These are phyloP conservation scores for Forbesichthys papilliferus DNA, from an alignment of 2,113 vertebrate species.

Conservation along the genomic window DNA sequence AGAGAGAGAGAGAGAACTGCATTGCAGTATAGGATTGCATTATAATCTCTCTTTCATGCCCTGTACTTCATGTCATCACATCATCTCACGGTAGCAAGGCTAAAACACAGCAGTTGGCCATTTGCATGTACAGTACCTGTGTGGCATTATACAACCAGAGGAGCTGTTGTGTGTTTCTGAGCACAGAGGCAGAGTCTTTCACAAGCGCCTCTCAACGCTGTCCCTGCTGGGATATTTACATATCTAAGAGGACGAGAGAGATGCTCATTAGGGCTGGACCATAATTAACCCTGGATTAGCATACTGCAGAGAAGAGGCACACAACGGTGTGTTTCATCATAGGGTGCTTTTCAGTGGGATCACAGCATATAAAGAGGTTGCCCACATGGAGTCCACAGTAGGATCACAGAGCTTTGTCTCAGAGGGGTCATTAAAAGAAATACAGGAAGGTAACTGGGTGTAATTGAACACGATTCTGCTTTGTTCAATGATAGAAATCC, in stretches of 20 bases:
- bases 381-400: slow-evolving; percentile 26
- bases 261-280: slow-evolving; percentile 64
- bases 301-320: slow-evolving; percentile 65
- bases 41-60: slow-evolving; percentile 7
- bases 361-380: background rate
- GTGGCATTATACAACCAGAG: slow-evolving; percentile 1
- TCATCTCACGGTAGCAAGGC: background rate
- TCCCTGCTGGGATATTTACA: slow-evolving; percentile 65
- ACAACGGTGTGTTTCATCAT: slow-evolving; percentile 71
- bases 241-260: slow-evolving; percentile 65
- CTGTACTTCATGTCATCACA: background rate
- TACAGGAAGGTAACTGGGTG: slow-evolving; percentile 1
- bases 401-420: slow-evolving; percentile 49
- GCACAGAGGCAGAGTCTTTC: slow-evolving; percentile 25
- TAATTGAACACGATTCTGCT: slow-evolving; percentile 39
- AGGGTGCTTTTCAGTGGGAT: slow-evolving; percentile 24
- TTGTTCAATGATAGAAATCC: slow-evolving; percentile 13
- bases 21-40: slow-evolving; percentile 9
- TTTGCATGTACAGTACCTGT: background rate
- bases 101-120: background rate
- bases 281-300: slow-evolving; percentile 74
- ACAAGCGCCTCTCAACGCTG: slow-evolving; percentile 54
- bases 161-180: slow-evolving; percentile 25
- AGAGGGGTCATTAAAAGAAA: no score
- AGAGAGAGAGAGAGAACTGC: background rate